Conservation (phyloP, 2,113 vertebrate species). For the Chiloscyllium plagiosum region DNA sequence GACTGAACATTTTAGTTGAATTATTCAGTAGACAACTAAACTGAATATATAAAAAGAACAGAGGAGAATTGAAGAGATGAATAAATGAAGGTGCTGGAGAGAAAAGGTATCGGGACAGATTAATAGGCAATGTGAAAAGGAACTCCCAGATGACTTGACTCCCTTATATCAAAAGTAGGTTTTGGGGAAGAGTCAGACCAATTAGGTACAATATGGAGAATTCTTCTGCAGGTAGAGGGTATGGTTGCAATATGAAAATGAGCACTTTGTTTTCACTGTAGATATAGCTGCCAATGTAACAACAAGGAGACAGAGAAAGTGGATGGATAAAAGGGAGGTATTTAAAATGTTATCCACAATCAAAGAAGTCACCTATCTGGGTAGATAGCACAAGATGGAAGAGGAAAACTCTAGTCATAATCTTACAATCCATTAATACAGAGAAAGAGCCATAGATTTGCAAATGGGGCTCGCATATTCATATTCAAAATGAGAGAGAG, state of each 20-base stretch:
- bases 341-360: neutral
- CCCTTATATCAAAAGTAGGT: neutral
- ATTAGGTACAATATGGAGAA: too few species aligned
- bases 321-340: neutral
- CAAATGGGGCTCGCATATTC: neutral
- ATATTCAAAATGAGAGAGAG: neutral
- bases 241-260: neutral
- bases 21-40: neutral
- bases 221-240: neutral
- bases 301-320: neutral
- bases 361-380: neutral
- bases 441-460: neutral
- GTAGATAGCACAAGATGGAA: neutral
- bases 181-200: neutral
- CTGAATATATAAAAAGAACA: neutral
- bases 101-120: neutral
- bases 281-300: neutral
- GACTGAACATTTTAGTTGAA: neutral
- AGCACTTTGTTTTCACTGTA: neutral
- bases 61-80: neutral
- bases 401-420: neutral
- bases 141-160: neutral
- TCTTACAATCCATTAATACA: neutral
- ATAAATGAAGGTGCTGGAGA: neutral
- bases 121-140: neutral